Evolutionary conservation across 2,888 invertebrate genomes (phyloP).

Genomic region (Agrochola circellaris): DNA sequence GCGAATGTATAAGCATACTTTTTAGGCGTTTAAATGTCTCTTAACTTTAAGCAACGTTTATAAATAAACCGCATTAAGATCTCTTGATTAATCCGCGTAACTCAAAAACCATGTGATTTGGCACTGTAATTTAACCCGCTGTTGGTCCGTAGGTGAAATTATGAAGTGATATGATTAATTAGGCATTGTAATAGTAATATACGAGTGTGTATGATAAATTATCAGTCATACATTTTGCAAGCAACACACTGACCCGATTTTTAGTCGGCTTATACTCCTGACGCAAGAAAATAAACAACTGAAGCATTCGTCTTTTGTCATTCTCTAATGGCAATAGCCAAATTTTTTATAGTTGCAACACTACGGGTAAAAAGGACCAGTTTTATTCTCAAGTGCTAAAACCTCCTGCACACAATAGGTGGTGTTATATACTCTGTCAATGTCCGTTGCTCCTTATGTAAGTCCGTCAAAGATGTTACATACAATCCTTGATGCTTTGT

Average conservation of each 20-base stretch:
- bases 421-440: slow-evolving; percentile 7
- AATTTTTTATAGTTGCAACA: slow-evolving; percentile 36
- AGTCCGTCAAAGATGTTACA: slow-evolving; percentile 33
- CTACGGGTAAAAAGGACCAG: neutral
- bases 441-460: slow-evolving; percentile 28
- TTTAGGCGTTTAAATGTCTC: neutral
- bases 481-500: slow-evolving; percentile 33
- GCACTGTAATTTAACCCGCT: neutral
- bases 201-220: slow-evolving; percentile 34
- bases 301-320: slow-evolving; percentile 46
- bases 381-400: slow-evolving; percentile 12
- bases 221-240: slow-evolving; percentile 35
- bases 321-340: slow-evolving; percentile 24
- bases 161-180: slow-evolving; percentile 33
- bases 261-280: slow-evolving; percentile 15
- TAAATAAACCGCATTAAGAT: neutral
- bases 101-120: neutral
- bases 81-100: neutral
- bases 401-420: slow-evolving; percentile 3
- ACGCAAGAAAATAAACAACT: slow-evolving; percentile 42
- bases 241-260: slow-evolving; percentile 36
- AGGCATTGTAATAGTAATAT: slow-evolving; percentile 15
- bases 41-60: neutral
- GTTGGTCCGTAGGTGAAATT: slow-evolving; percentile 4
- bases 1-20: neutral